Evolutionary conservation across 2,888 invertebrate species (phyloP), one percentile per base, ranked within the genome.

Genomic region (Himalopsyche kuldschensis): DNA sequence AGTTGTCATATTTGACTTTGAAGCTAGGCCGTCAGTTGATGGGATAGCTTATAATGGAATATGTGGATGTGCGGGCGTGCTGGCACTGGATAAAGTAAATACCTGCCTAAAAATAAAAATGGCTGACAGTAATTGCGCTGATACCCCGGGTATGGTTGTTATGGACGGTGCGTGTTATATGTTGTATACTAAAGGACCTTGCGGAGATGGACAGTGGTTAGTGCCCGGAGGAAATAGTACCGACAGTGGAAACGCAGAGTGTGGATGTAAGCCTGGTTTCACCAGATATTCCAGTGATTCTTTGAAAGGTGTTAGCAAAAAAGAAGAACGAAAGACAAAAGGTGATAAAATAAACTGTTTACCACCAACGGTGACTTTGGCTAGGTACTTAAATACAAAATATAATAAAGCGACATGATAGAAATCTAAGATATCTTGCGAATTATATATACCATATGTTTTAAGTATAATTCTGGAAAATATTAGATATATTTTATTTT

Each of bases 41-140:
- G 97, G 96, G 0, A 93, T 96, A 75, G 95, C 96, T 77, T 96
- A 96, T 89, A 95, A 96, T 87, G 97, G 97, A 0, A 93, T 95
- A 78, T 97, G 97, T 87, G 95, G 94, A 10, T 97, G 97, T 88
- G 92, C 93, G 0, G 91, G 89, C 0, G 89, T 90, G 17, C 88
- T 90, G 3, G 90, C 87, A 78, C 89, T 89, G 84, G 87, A 90
- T 69, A 89, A 90, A 84, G 90, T 90, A 84, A 88, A 89, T 82
- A 87, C 88, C 0, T 85, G 86, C 75, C 87, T 86, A 5, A 24
- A 24, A 87, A 88, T 78, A 87, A 88, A 75, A 85, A 87, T 83
- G 86, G 84, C 35, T 10, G 88, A 88, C 31, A 91, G 91, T 84
- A 89, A 91, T 0, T 95, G 95, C 87, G 92, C 93, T 15, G 90